Evolutionary conservation across 2,888 invertebrate genomes (phyloP).

Genomic region (Sinelater perroti): DNA sequence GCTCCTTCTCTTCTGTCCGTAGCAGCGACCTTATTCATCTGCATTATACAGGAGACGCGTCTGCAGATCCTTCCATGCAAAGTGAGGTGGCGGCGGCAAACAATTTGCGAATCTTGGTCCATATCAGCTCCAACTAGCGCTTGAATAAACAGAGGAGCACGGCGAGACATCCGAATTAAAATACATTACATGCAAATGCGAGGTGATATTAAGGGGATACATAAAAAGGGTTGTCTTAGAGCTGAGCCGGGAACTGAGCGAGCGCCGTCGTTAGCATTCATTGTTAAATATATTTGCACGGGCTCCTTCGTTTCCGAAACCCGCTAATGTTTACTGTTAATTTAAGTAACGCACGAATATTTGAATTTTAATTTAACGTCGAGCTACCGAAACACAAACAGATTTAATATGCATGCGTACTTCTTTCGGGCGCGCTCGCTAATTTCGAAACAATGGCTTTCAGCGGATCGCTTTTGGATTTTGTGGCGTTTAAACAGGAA

Average conservation of each 20-base stretch:
- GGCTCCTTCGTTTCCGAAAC: constrained; percentile 53
- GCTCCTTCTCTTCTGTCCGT: constrained; percentile 4
- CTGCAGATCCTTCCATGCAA: constrained; percentile 17
- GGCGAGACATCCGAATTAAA: constrained; percentile 48
- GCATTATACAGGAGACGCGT: constrained; percentile 22
- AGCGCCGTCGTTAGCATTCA: constrained; percentile 53
- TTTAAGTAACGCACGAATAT: constrained; percentile 49
- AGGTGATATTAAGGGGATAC: constrained; percentile 51
- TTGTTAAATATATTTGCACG: constrained; percentile 55
- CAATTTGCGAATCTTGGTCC: constrained; percentile 37
- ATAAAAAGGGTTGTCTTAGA: constrained; percentile 52
- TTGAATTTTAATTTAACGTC: constrained; percentile 39
- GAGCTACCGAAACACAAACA: constrained; percentile 23
- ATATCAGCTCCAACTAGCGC: constrained; percentile 41
- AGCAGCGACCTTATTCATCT: constrained; percentile 21
- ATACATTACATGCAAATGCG: constrained; percentile 55
- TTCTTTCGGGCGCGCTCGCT: constrained; percentile 5
- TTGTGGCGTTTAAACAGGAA: too few species aligned
- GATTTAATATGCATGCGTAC: constrained; percentile 23
- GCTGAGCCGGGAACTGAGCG: constrained; percentile 40
- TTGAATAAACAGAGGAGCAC: constrained; percentile 42
- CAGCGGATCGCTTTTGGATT: neutral
- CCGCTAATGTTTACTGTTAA: constrained; percentile 55
- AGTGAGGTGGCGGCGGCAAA: constrained; percentile 32
- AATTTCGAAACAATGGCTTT: constrained; percentile 2